Conservation (phyloP, 2,113 vertebrate species). For the Ammodytes marinus region DNA sequence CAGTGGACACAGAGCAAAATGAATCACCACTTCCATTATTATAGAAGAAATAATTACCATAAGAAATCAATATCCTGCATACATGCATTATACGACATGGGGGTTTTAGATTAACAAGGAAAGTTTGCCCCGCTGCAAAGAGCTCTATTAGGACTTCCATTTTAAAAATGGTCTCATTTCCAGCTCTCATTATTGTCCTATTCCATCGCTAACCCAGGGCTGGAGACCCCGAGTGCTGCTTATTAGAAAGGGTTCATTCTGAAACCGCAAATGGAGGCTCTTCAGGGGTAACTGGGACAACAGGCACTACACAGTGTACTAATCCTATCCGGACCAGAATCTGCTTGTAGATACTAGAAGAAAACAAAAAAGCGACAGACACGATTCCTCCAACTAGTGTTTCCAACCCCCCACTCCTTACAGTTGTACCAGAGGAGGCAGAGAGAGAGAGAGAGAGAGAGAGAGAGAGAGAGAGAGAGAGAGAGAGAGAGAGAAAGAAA, state of each 20-base stretch:
- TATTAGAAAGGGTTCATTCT: conserved; percentile 59
- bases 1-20: conserved; percentile 22
- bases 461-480: background rate
- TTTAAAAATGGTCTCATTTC: conserved; percentile 60
- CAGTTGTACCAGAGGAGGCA: conserved; percentile 50
- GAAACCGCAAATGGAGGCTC: conserved; percentile 58
- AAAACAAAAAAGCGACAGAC: conserved; percentile 73
- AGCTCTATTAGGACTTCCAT: conserved; percentile 53
- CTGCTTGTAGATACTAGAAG: conserved; percentile 68
- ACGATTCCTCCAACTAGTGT: conserved; percentile 63
- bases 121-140: conserved; percentile 42
- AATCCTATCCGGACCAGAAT: conserved; percentile 58
- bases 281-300: conserved; percentile 45
- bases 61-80: conserved; percentile 58
- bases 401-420: conserved; percentile 39
- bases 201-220: conserved; percentile 27
- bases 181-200: conserved; percentile 54
- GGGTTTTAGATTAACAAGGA: conserved; percentile 52
- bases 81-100: conserved; percentile 24
- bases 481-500: background rate
- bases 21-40: conserved; percentile 42
- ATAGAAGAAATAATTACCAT: conserved; percentile 50
- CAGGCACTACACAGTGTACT: conserved; percentile 32
- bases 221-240: conserved; percentile 59
- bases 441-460: conserved; percentile 46